Evolutionary conservation across 2,797 vertebrate genomes (phyloP).

Genomic region (Oreortyx pictus): DNA sequence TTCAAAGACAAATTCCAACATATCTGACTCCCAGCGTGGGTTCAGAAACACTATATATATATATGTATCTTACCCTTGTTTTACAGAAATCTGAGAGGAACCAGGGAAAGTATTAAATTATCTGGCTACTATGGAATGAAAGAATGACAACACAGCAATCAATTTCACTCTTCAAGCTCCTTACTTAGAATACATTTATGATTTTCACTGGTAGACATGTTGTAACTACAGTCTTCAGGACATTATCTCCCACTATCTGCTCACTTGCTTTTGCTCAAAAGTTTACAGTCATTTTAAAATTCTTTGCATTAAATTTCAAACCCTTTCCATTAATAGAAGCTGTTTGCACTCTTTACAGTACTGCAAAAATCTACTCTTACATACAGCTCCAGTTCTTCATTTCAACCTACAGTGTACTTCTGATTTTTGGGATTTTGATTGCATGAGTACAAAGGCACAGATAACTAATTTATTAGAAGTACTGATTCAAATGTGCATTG

Average conservation of each 20-base stretch:
- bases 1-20: not conserved
- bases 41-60: not conserved
- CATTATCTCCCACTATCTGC: not conserved
- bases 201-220: not conserved
- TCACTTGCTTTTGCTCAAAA: not conserved
- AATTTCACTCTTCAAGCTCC: not conserved
- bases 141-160: not conserved
- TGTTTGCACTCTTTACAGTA: not conserved
- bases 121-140: not conserved
- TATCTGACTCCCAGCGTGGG: not conserved
- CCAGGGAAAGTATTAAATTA: not conserved
- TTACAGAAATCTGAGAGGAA: not conserved
- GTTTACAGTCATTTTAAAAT: not conserved
- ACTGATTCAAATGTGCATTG: not conserved
- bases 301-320: not conserved
- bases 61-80: not conserved
- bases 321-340: not conserved
- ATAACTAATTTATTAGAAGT: not conserved
- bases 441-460: not conserved
- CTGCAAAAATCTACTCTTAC: not conserved
- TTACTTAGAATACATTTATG: not conserved
- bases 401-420: not conserved
- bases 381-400: not conserved
- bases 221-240: not conserved
- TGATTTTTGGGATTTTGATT: fast-evolving